Evolutionary conservation across 2,888 invertebrate species (phyloP), one percentile per base, ranked within the genome.

Genomic region (Notodonta ziczac): DNA sequence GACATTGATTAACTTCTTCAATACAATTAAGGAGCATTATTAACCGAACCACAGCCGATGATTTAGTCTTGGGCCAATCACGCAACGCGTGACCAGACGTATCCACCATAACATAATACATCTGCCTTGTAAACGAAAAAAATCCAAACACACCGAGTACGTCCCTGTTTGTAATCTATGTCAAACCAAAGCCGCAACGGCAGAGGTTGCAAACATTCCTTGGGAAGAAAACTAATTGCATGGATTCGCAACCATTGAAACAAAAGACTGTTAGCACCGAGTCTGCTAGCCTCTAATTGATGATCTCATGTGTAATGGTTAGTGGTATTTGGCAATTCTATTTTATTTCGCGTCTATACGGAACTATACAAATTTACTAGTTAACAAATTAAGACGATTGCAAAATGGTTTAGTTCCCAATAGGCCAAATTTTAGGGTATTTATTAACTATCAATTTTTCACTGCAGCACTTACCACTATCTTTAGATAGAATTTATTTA

Each of bases 161-260:
- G 7, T 14, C 39, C 14, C 44, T 42, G 40, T 24, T 16, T 56
- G 13, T 10, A 55, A 55, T 35, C 35, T 53, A 35, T n/a, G 40
- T 44, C 24, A 39, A 56, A 42, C 48, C 61, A 65, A 56, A 67
- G 54, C 40, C 58, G 63, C 62, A 55, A 32, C 59, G 35, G 61
- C 72, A 78, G 76, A 75, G 68, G 76, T 77, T 76, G 67, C 74
- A 68, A 77, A 78, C 77, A 71, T 59, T 74, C 62, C 67, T 73
- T 80, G 76, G 77, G 81, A 79, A 79, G 78, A 78, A 71, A 77
- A 75, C 67, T 79, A 84, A 82, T 80, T 78, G 76, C 78, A 76
- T 70, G 74, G 76, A 85, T 80, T 86, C 77, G 84, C 86, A 88
- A 86, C 64, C 78, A 82, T 72, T 68, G 68, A 80, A 84, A 87